Percentiles rank a stretch among this genome's conserved stretches.
Conservation (phyloP, 2,888 invertebrate genomes). For the Pediacus dermestoides region DNA sequence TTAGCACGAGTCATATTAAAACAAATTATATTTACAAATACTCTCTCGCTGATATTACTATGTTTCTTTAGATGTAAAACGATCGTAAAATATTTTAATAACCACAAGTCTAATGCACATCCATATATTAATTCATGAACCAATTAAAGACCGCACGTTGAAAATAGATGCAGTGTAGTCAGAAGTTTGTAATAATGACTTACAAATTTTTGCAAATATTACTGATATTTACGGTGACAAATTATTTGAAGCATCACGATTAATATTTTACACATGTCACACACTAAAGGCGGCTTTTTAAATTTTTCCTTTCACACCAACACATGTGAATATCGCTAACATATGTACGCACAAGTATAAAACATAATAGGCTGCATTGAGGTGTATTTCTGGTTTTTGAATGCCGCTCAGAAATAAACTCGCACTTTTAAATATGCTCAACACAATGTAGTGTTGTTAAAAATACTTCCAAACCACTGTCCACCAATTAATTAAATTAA, state of each 20-base stretch:
- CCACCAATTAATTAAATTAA: no score
- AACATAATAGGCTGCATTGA: constrained; percentile 34
- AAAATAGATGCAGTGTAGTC: no score
- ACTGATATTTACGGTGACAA: background rate
- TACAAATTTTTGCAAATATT: constrained; percentile 1
- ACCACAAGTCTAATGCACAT: no score
- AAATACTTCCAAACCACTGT: no score
- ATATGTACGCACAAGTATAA: constrained; percentile 25
- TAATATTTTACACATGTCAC: constrained; percentile 29
- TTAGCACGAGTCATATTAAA: constrained; percentile 10
- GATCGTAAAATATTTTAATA: constrained; percentile 19
- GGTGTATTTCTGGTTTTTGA: constrained; percentile 31
- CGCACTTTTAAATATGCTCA: no score
- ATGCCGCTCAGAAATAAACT: constrained; percentile 14
- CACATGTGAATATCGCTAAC: constrained; percentile 28
- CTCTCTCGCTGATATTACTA: constrained; percentile 15
- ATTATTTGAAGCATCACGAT: constrained; percentile 16
- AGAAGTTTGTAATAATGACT: no score
- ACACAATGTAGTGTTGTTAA: no score
- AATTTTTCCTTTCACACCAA: constrained; percentile 30
- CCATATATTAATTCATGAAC: no score
- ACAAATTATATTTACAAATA: constrained; percentile 14
- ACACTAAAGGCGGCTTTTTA: constrained; percentile 35
- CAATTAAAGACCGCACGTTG: no score
- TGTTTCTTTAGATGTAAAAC: constrained; percentile 19